Percentiles rank a stretch among this genome's conserved stretches.
Evolutionary conservation across 2,797 vertebrate genomes (phyloP).

Genomic region (Caiman crocodilus): DNA sequence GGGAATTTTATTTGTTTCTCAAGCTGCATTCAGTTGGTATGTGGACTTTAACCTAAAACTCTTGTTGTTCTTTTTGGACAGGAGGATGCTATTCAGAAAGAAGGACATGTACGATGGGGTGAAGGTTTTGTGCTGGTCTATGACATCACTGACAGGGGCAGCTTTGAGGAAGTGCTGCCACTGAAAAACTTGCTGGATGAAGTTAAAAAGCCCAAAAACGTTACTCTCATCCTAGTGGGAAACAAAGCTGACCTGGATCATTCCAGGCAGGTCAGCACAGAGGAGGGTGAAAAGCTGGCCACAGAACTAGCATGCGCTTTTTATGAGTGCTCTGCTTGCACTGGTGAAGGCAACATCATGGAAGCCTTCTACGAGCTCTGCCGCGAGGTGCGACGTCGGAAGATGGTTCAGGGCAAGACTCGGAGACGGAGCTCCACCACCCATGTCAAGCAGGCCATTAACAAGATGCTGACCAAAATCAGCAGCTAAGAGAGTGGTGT

Average conservation of each 20-base stretch:
- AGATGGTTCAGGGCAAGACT: constrained; percentile 94
- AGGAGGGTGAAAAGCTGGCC: constrained; percentile 95
- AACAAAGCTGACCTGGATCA: constrained; percentile 98
- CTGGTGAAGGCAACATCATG: constrained; percentile 90
- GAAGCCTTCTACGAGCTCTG: constrained; percentile 97
- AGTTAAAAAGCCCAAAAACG: constrained; percentile 94
- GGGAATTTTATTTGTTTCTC: background rate
- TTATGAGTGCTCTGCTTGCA: constrained; percentile 97
- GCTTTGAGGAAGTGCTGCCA: constrained; percentile 93
- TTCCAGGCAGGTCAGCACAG: constrained; percentile 92
- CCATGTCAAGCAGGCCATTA: constrained; percentile 98
- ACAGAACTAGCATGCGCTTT: constrained; percentile 96
- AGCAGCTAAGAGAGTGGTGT: constrained; percentile 87
- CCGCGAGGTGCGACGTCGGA: constrained; percentile 92
- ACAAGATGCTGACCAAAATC: constrained; percentile 99
- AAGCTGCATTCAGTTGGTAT: background rate
- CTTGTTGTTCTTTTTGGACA: constrained; percentile 67
- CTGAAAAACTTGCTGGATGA: constrained; percentile 93
- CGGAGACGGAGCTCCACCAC: constrained; percentile 96
- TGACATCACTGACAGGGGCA: constrained; percentile 95
- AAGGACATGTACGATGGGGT: constrained; percentile 96
- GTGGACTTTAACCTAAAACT: background rate
- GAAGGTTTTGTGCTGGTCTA: constrained; percentile 97
- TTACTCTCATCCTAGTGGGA: constrained; percentile 93
- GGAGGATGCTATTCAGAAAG: constrained; percentile 94